phyloP scores from a whole-genome alignment of 2,797 vertebrate species.

The Catostomus latipinnis region DNA sequence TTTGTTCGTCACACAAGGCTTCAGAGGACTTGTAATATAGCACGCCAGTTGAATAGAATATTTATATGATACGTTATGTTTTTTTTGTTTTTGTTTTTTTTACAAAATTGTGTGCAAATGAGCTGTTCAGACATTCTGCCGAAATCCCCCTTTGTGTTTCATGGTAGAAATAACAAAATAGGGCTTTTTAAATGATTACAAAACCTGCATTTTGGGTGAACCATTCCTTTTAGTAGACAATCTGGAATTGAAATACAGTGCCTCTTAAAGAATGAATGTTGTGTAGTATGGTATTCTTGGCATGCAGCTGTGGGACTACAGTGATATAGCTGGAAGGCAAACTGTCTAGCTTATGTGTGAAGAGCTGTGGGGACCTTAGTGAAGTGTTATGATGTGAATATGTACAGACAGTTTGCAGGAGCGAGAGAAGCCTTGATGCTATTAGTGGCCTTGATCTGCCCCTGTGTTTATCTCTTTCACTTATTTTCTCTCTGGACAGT shows the following conservation, averaged over 20 bases:
- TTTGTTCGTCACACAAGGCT: too few species aligned
- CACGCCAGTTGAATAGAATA: too few species aligned
- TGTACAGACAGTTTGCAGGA: slow-evolving; percentile 35
- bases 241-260: neutral
- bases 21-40: too few species aligned
- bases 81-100: too few species aligned
- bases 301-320: slow-evolving; percentile 32
- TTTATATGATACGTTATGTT: too few species aligned
- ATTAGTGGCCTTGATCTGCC: slow-evolving; percentile 25
- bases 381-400: slow-evolving; percentile 52
- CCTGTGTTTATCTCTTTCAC: neutral
- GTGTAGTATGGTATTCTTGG: slow-evolving; percentile 3
- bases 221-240: neutral
- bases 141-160: too few species aligned
- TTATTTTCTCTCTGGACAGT: neutral
- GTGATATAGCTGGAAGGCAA: slow-evolving; percentile 43
- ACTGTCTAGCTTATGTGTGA: slow-evolving; percentile 39
- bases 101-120: too few species aligned
- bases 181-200: too few species aligned
- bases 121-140: too few species aligned
- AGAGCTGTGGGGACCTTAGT: slow-evolving; percentile 29
- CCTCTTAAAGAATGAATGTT: slow-evolving; percentile 22
- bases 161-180: too few species aligned
- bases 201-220: too few species aligned
- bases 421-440: neutral